These are phyloP conservation scores for Pantherophis guttatus DNA, from an alignment of 2,113 vertebrate species.

Conservation along the genomic window DNA sequence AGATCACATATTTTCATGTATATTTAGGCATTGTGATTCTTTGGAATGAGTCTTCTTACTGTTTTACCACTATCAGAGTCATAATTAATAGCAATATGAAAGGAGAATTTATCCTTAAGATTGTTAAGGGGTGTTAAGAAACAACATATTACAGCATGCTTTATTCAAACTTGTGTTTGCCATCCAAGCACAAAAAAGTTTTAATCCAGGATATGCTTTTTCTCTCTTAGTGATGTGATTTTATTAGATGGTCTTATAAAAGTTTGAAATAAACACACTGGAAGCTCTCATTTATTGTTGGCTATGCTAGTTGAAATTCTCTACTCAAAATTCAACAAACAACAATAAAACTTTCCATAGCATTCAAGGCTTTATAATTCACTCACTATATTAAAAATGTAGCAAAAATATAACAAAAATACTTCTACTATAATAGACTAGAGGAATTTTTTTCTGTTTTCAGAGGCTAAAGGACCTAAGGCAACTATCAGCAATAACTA, in stretches of 20 bases:
- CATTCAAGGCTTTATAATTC: background rate
- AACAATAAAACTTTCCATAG: background rate
- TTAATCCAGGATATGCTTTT: background rate
- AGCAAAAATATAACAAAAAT: background rate
- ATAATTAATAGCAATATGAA: background rate
- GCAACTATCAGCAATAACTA: background rate
- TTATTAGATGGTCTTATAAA: background rate
- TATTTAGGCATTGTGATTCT: background rate
- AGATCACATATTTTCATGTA: background rate
- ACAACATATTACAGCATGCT: background rate
- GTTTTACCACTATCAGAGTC: background rate
- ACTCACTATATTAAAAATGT: background rate
- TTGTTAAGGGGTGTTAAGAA: background rate
- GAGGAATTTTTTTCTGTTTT: background rate
- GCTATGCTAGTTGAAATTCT: background rate
- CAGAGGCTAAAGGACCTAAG: background rate
- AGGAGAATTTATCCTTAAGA: background rate
- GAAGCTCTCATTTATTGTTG: background rate
- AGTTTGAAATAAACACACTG: background rate
- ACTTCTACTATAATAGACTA: background rate
- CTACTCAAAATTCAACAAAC: background rate
- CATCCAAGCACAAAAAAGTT: background rate
- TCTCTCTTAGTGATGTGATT: background rate
- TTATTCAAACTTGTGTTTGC: background rate
- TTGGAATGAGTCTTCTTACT: background rate